phyloP scores from a whole-genome alignment of 53 echinoderm and acorn worm genomes.

The Mesocentrotus franciscanus region DNA sequence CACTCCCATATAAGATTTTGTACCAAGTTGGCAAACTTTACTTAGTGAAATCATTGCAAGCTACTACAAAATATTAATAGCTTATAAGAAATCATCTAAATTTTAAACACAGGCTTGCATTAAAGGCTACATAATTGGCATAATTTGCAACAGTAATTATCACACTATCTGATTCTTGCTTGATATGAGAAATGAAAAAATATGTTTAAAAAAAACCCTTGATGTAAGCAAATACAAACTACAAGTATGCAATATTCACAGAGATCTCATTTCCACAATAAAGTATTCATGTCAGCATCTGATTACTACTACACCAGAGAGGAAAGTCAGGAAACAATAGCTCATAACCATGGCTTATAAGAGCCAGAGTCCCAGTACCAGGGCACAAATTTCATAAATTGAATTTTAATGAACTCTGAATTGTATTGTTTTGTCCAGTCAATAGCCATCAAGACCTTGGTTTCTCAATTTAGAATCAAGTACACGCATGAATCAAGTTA shows the following conservation, averaged over 20 bases:
- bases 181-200: no score
- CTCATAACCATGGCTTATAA: background rate
- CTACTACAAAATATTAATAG: no score
- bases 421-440: background rate
- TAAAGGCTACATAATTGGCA: no score
- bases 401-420: conserved; percentile 33
- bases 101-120: no score
- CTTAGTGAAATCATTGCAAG: no score
- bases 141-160: no score
- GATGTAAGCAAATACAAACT: background rate
- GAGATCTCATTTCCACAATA: background rate
- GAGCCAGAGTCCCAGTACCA: background rate
- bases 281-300: background rate
- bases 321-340: conserved; percentile 18
- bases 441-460: background rate
- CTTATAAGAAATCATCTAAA: no score
- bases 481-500: background rate
- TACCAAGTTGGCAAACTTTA: no score
- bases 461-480: background rate
- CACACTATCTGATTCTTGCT: no score
- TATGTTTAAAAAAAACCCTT: background rate
- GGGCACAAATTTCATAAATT: conserved; percentile 4
- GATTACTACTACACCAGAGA: background rate
- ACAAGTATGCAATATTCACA: background rate
- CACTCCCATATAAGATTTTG: no score